Percentiles rank a stretch among this genome's conserved stretches.
Evolutionary conservation across 2,797 vertebrate species (phyloP).

Genomic region (Sorex maritimensis): DNA sequence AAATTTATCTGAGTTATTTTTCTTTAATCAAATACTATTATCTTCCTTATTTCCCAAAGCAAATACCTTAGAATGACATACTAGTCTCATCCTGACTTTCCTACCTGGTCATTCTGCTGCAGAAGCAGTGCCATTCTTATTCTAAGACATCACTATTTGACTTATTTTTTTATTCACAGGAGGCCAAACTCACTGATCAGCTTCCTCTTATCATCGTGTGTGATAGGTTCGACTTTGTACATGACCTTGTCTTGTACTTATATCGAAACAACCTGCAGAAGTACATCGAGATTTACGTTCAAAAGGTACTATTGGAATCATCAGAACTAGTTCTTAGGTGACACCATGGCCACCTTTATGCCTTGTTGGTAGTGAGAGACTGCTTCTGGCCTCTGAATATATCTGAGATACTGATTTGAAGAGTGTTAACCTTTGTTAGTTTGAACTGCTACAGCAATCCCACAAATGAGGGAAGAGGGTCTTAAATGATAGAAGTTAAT

Average conservation of each 20-base stretch:
- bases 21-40: neutral
- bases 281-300: slow-evolving; percentile 98
- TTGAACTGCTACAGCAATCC: neutral
- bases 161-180: slow-evolving; percentile 89
- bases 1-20: neutral
- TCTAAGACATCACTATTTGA: neutral
- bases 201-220: slow-evolving; percentile 98
- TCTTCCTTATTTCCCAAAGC: slow-evolving; percentile 23
- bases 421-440: neutral
- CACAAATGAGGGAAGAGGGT: neutral
- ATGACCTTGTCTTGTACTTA: slow-evolving; percentile 96
- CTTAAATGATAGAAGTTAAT: neutral
- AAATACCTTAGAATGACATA: neutral
- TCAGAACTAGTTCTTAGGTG: neutral
- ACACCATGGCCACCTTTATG: neutral
- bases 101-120: neutral
- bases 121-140: neutral
- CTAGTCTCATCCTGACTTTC: neutral
- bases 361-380: neutral
- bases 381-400: neutral
- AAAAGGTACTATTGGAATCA: slow-evolving; percentile 93
- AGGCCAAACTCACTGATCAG: slow-evolving; percentile 97
- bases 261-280: slow-evolving; percentile 98
- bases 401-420: neutral
- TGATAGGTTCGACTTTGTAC: slow-evolving; percentile 97